Percentiles rank a stretch among this genome's conserved stretches.
Evolutionary conservation across 2,888 invertebrate species (phyloP).

Genomic region (Sinodicranocentrus sp.): DNA sequence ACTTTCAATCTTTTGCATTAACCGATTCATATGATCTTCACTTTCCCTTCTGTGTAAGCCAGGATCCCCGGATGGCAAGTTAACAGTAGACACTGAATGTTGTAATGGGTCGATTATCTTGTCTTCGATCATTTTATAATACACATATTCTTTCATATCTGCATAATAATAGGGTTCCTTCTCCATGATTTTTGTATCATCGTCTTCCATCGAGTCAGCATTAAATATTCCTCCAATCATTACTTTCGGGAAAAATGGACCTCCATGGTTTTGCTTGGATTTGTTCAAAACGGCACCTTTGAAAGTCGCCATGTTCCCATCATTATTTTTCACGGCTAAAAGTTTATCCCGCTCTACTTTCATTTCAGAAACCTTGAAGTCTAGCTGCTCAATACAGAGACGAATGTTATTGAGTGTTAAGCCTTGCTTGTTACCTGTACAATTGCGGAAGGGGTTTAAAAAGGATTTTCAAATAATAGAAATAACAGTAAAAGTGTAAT

Average conservation of each 20-base stretch:
- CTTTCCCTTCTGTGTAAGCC: too few species aligned
- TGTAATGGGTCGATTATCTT: not conserved
- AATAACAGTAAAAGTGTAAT: not conserved
- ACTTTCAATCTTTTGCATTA: too few species aligned
- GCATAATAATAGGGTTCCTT: slow-evolving; percentile 42
- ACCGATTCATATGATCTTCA: too few species aligned
- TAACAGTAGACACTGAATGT: not conserved
- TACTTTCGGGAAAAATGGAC: slow-evolving; percentile 33
- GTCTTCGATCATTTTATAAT: slow-evolving; percentile 43
- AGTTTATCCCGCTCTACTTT: slow-evolving; percentile 30
- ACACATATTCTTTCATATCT: slow-evolving; percentile 46
- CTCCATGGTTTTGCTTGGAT: slow-evolving; percentile 10
- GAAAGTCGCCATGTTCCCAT: not conserved
- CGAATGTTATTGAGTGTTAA: slow-evolving; percentile 21
- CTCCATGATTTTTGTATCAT: slow-evolving; percentile 46
- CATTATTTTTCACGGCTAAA: not conserved
- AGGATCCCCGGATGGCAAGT: not conserved
- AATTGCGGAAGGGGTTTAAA: too few species aligned
- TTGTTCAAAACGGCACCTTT: not conserved
- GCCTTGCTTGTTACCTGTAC: slow-evolving; percentile 27
- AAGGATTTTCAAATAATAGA: not conserved
- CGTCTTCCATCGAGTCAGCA: slow-evolving; percentile 29
- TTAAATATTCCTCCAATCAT: slow-evolving; percentile 21
- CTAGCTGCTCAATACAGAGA: slow-evolving; percentile 33
- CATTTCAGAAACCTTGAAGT: slow-evolving; percentile 42